A percentile compares a stretch with the other conserved stretches of the same genome.
These are phyloP conservation scores for Arbacia lixula DNA, from an alignment of 53 echinoderm and acorn worm genomes.

Conservation along the genomic window DNA sequence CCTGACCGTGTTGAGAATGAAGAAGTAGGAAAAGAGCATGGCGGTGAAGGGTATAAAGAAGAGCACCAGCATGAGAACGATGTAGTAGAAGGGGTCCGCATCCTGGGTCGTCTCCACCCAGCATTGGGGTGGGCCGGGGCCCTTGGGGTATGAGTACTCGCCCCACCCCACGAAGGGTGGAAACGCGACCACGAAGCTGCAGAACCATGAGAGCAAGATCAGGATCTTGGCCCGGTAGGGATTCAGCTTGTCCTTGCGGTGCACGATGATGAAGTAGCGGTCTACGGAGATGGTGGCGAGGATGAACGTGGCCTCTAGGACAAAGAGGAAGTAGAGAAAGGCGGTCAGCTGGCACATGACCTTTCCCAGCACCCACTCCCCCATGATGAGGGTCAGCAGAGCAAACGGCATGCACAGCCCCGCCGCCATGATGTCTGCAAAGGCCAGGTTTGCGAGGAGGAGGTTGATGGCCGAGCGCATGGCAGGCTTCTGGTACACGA, in stretches of 20 bases:
- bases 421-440: conserved; percentile 97
- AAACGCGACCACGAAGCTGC: conserved; percentile 83
- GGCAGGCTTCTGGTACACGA: conserved; percentile 98
- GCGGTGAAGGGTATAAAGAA: conserved; percentile 88
- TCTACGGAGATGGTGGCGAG: conserved; percentile 96
- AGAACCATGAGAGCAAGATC: conserved; percentile 85
- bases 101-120: conserved; percentile 44
- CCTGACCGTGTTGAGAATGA: conserved; percentile 96
- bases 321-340: conserved; percentile 80
- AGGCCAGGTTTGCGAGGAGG: conserved; percentile 96
- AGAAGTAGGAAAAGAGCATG: conserved; percentile 92
- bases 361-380: conserved; percentile 67
- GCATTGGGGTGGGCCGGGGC: conserved; percentile 85
- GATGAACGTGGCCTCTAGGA: conserved; percentile 86
- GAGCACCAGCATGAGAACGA: conserved; percentile 73
- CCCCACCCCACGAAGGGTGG: conserved; percentile 83
- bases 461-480: conserved; percentile 99
- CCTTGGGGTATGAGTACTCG: conserved; percentile 58
- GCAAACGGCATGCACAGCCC: conserved; percentile 92
- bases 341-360: conserved; percentile 83
- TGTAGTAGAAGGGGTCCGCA: conserved; percentile 68
- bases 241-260: conserved; percentile 95
- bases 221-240: conserved; percentile 88
- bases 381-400: conserved; percentile 70
- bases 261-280: conserved; percentile 96